These are phyloP conservation scores for Pterostichus niger DNA, from an alignment of 2,888 invertebrate genomes.

Conservation along the genomic window DNA sequence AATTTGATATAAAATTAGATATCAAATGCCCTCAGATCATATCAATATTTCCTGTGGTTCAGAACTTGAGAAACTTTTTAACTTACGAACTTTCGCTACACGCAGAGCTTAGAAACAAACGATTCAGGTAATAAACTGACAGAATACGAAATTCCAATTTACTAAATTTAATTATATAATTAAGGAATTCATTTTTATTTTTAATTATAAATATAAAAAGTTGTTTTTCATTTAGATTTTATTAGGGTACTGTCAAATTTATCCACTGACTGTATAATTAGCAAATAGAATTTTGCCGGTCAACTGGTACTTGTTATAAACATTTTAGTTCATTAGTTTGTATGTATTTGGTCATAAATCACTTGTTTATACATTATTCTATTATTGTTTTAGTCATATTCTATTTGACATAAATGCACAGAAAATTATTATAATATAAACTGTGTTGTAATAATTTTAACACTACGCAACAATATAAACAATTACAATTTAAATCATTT, in stretches of 20 bases:
- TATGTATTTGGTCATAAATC: neutral
- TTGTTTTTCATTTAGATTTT: neutral
- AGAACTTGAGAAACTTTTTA: constrained; percentile 52
- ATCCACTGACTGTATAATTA: neutral
- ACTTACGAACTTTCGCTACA: constrained; percentile 50
- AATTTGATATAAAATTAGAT: constrained; percentile 58
- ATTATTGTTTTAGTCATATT: neutral
- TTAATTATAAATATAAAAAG: constrained; percentile 6
- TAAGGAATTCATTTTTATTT: constrained; percentile 24
- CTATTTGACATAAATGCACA: neutral
- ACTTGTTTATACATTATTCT: neutral
- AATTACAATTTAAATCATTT: constrained; percentile 1
- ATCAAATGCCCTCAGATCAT: constrained; percentile 58
- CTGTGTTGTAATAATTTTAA: neutral
- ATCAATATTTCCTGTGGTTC: constrained; percentile 62
- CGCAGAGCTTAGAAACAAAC: constrained; percentile 45
- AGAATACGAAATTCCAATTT: constrained; percentile 51
- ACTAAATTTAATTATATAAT: constrained; percentile 37
- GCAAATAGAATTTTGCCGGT: neutral
- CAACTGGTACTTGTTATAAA: neutral
- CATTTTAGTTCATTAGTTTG: neutral
- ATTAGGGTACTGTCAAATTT: neutral
- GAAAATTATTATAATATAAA: neutral
- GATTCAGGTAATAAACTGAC: constrained; percentile 31
- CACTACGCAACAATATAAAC: neutral